Evolutionary conservation across 2,888 invertebrate genomes (phyloP).

Genomic region (Diplazon laetatorius): DNA sequence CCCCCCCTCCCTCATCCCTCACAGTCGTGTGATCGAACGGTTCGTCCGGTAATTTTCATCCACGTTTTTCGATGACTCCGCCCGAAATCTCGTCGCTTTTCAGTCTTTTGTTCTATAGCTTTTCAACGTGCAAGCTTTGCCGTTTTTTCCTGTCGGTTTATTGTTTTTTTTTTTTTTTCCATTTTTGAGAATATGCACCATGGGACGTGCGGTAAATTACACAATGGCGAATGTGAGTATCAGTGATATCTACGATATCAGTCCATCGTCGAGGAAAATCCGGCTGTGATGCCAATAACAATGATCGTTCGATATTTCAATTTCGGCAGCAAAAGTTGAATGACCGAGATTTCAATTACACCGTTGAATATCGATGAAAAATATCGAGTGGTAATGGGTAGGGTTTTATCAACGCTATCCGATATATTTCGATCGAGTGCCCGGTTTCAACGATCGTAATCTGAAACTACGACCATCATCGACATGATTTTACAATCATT

Average conservation of each 20-base stretch:
- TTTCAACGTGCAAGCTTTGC: neutral
- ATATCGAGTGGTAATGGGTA: slow-evolving; percentile 44
- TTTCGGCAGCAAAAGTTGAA: slow-evolving; percentile 37
- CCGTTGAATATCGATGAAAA: slow-evolving; percentile 47
- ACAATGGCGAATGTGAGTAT: slow-evolving; percentile 3
- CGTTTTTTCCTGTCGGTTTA: neutral
- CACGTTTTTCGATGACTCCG: slow-evolving; percentile 8
- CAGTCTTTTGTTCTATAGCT: neutral
- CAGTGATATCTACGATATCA: slow-evolving; percentile 20
- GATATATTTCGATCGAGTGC: slow-evolving; percentile 41
- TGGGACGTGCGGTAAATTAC: neutral
- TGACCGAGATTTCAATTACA: slow-evolving; percentile 48
- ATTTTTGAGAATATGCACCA: neutral
- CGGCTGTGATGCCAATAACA: slow-evolving; percentile 40
- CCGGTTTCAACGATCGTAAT: slow-evolving; percentile 10
- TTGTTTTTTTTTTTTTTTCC: no score
- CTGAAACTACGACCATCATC: neutral
- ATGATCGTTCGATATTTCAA: slow-evolving; percentile 47
- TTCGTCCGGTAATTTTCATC: slow-evolving; percentile 9
- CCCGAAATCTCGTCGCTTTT: neutral
- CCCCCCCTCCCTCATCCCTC: neutral
- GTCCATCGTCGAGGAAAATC: slow-evolving; percentile 15
- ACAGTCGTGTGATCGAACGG: slow-evolving; percentile 13
- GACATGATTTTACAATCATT: slow-evolving; percentile 20
- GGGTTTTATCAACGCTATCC: slow-evolving; percentile 21